Percentiles rank a stretch among this genome's conserved stretches.
phyloP scores from a whole-genome alignment of 1,140 invertebrate genomes.

The Whitmania pigra region DNA sequence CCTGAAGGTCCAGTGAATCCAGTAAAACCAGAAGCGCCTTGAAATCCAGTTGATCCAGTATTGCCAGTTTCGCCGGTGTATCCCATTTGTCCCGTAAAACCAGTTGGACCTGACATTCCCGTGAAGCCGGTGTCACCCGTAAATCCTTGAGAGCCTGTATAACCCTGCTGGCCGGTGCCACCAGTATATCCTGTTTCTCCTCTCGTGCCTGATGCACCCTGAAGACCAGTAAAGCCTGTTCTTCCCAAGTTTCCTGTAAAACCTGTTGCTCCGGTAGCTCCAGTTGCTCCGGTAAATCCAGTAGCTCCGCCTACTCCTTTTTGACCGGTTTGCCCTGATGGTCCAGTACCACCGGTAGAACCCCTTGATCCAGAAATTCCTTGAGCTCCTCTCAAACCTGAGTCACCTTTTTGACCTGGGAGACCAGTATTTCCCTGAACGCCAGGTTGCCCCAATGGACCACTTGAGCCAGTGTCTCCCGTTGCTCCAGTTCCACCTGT shows the following conservation, averaged over 20 bases:
- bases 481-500: not conserved
- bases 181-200: not conserved
- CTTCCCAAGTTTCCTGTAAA: not conserved
- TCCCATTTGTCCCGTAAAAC: no score
- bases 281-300: not conserved
- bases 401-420: not conserved
- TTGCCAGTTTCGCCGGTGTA: no score
- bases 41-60: no score
- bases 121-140: not conserved
- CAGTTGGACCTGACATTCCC: conserved; percentile 1
- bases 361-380: not conserved
- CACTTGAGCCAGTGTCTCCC: not conserved
- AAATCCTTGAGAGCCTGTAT: conserved; percentile 1
- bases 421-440: not conserved
- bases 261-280: not conserved
- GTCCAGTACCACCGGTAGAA: not conserved
- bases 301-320: not conserved
- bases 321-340: not conserved
- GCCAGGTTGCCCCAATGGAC: not conserved
- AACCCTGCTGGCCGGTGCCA: not conserved
- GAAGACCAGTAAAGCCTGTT: not conserved
- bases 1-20: no score
- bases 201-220: not conserved
- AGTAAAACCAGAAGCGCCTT: no score
- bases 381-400: not conserved